phyloP scores from a whole-genome alignment of 2,797 vertebrate genomes.

The Microctenopoma stevenorrisi region DNA sequence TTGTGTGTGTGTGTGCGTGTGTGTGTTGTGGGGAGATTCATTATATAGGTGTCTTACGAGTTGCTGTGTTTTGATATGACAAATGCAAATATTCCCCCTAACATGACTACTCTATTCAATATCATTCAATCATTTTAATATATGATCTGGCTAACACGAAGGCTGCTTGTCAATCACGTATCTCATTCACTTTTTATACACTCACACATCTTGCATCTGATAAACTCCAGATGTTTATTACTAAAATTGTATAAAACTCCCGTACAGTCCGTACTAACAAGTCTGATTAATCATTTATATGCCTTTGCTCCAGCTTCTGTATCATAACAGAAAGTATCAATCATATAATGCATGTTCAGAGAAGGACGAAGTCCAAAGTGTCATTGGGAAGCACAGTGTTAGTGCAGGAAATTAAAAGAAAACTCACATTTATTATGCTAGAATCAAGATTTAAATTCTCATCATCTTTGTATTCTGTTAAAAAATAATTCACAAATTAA shows the following conservation, averaged over 20 bases:
- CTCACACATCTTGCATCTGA: slow-evolving; percentile 12
- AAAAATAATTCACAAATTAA: no score
- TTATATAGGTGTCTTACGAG: slow-evolving; percentile 75
- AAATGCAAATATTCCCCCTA: slow-evolving; percentile 14
- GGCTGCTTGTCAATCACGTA: not conserved
- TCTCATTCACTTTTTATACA: not conserved
- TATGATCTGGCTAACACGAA: not conserved
- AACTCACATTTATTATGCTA: not conserved
- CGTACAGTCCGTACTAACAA: not conserved
- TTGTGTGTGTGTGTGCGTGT: slow-evolving; percentile 13
- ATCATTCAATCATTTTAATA: not conserved
- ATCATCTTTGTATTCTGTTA: not conserved
- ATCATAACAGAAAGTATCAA: slow-evolving; percentile 5
- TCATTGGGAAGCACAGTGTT: slow-evolving; percentile 7
- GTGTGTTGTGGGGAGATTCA: slow-evolving; percentile 59
- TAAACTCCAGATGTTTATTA: slow-evolving; percentile 3
- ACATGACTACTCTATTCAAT: not conserved
- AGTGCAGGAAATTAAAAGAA: slow-evolving; percentile 13
- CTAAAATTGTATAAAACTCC: not conserved
- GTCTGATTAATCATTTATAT: not conserved
- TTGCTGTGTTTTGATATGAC: slow-evolving; percentile 56
- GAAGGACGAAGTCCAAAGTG: slow-evolving; percentile 62
- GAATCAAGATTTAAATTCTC: not conserved
- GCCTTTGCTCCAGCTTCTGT: not conserved
- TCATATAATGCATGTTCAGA: not conserved